These are phyloP conservation scores for Hypena proboscidalis DNA, from an alignment of 2,888 invertebrate genomes.

Conservation along the genomic window DNA sequence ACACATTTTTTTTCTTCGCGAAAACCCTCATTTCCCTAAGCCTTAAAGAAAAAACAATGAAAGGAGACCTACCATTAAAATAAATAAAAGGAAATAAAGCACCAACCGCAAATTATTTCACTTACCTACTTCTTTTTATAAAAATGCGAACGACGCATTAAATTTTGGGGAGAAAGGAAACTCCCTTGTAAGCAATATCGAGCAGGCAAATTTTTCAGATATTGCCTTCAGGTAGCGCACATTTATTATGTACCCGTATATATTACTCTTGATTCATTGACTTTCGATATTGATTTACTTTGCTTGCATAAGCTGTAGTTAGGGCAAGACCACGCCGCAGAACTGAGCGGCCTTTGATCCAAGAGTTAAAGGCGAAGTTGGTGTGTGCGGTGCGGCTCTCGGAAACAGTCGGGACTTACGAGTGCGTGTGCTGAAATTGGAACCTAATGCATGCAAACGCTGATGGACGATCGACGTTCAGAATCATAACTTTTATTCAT, in stretches of 20 bases:
- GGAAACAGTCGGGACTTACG: conserved; percentile 41
- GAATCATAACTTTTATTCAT: conserved; percentile 24
- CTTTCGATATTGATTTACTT: conserved; percentile 85
- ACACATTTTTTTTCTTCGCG: conserved; percentile 66
- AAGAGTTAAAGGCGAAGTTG: conserved; percentile 64
- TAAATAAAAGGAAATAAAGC: conserved; percentile 84
- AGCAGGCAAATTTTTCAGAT: conserved; percentile 86
- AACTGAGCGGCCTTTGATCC: conserved; percentile 63
- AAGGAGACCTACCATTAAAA: conserved; percentile 83
- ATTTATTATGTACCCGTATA: conserved; percentile 86
- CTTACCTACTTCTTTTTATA: conserved; percentile 85
- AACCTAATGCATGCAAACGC: conserved; percentile 36
- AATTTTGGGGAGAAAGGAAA: conserved; percentile 85
- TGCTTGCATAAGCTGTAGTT: conserved; percentile 83
- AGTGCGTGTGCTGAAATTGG: conserved; percentile 37
- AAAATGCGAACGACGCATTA: conserved; percentile 86
- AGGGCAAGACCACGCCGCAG: conserved; percentile 58
- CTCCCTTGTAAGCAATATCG: conserved; percentile 86
- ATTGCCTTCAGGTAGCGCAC: conserved; percentile 86
- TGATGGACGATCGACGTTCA: conserved; percentile 20
- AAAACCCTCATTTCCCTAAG: conserved; percentile 68
- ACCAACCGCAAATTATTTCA: conserved; percentile 84
- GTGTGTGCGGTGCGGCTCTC: conserved; percentile 52
- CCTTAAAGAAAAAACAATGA: conserved; percentile 75
- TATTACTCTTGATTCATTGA: conserved; percentile 86